Evolutionary conservation across 2,113 vertebrate genomes (phyloP), one percentile per base, ranked within the genome.

Genomic region (Myotis yumanensis): DNA sequence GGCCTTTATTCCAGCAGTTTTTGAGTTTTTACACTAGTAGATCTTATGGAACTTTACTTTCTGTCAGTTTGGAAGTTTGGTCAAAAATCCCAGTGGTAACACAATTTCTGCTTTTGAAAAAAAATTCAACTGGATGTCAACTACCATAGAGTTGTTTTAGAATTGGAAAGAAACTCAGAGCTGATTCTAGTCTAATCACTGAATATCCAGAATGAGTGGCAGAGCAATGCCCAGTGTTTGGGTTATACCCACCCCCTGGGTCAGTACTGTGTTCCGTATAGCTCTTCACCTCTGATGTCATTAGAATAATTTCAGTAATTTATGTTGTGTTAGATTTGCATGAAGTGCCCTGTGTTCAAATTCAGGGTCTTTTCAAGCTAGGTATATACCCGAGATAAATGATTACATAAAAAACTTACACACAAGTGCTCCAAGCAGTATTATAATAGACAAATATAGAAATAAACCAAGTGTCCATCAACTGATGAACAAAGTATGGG

Each of bases 101-200:
- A 94, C n/a, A 69, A 7, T 86, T 92, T 95, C 62, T 93, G 48
- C 51, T 93, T 94, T 64, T 79, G 77, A 71, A 75, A 91, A 75
- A 43, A n/a, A 62, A 54, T 86, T 66, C 30, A 22, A 4, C 18
- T 54, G 51, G 40, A 11, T 81, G 35, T 89, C 62, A 87, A 20
- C 37, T 32, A 11, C 66, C 23, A 20, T 15, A 76, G 57, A 77
- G 77, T 86, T 85, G 22, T 62, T 66, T 35, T 48, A 32, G 66
- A 64, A 40, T 30, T 88, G 35, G 48, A 79, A 83, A 54, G 46
- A 76, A 90, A n/a, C 32, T 83, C 73, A 64, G 75, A 85, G 46
- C 43, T 85, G 17, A 35, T 64, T 92, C 22, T 40, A 2, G 25
- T 37, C 22, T 28, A 59, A 75, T 25, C n/a, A 40, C 62, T 48